Evolutionary conservation across 1,140 invertebrate species (phyloP).

Genomic region (Saccostrea cuccullata): DNA sequence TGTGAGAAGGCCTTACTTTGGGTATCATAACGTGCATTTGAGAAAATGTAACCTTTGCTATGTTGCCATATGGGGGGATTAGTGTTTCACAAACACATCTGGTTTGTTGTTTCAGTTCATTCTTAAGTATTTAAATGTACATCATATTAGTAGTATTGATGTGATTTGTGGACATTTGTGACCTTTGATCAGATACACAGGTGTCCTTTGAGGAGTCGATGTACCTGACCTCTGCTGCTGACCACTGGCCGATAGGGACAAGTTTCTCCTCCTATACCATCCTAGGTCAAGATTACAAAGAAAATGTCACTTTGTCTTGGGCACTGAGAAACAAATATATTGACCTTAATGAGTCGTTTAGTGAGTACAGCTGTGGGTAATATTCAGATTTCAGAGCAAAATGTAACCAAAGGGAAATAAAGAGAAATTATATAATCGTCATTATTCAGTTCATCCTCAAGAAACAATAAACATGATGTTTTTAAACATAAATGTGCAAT

Average conservation of each 20-base stretch:
- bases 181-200: not conserved
- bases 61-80: too few species aligned
- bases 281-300: constrained; percentile 10
- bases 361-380: not conserved
- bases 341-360: constrained; percentile 1
- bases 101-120: too few species aligned
- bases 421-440: not conserved
- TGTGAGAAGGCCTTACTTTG: too few species aligned
- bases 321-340: not conserved
- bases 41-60: too few species aligned
- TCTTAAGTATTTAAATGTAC: too few species aligned
- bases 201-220: not conserved
- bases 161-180: too few species aligned
- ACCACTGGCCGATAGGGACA: not conserved
- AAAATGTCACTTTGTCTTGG: constrained; percentile 5
- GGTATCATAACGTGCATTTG: too few species aligned
- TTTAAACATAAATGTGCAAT: too few species aligned
- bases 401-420: not conserved
- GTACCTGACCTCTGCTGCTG: not conserved
- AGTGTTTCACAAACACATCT: too few species aligned
- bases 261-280: not conserved
- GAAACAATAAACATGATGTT: not conserved
- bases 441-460: not conserved
- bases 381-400: not conserved
- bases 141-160: too few species aligned